A percentile compares a stretch with the other conserved stretches of the same genome.
These are phyloP conservation scores for Cheirogaleus medius DNA, from an alignment of 2,113 vertebrate genomes.

Conservation along the genomic window DNA sequence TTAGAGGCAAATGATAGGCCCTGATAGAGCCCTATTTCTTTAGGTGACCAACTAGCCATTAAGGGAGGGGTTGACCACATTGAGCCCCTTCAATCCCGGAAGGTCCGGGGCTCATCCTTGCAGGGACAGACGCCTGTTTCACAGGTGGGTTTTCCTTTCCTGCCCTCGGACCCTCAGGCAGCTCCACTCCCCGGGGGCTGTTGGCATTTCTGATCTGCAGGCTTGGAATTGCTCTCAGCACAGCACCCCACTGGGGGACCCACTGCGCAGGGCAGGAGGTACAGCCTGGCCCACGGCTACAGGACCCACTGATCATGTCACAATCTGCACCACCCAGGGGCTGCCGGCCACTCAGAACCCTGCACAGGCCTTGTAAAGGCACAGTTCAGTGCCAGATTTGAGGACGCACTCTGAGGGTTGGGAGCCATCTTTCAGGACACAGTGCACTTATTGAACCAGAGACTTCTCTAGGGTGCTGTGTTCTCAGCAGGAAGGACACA, in stretches of 20 bases:
- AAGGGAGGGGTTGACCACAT: background rate
- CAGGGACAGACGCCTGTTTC: background rate
- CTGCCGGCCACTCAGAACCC: background rate
- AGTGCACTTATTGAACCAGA: background rate
- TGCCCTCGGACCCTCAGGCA: background rate
- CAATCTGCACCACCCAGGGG: background rate
- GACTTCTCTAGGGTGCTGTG: background rate
- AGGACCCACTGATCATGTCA: background rate
- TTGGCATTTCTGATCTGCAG: background rate
- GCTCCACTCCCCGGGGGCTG: background rate
- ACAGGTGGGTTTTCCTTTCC: background rate
- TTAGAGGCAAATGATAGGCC: background rate
- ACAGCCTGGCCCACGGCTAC: background rate
- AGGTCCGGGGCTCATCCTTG: background rate
- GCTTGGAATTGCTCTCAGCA: background rate
- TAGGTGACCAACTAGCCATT: background rate
- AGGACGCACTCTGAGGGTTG: rapidly evolving
- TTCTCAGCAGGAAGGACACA: background rate
- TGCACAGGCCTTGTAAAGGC: background rate
- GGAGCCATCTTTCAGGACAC: background rate
- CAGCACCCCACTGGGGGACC: background rate
- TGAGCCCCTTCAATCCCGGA: background rate
- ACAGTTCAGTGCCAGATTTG: background rate
- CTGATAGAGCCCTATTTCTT: background rate
- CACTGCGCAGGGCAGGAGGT: background rate